Evolutionary conservation across 2,797 vertebrate species (phyloP), one percentile per base, ranked within the genome.

Genomic region (Sciaenops ocellatus): DNA sequence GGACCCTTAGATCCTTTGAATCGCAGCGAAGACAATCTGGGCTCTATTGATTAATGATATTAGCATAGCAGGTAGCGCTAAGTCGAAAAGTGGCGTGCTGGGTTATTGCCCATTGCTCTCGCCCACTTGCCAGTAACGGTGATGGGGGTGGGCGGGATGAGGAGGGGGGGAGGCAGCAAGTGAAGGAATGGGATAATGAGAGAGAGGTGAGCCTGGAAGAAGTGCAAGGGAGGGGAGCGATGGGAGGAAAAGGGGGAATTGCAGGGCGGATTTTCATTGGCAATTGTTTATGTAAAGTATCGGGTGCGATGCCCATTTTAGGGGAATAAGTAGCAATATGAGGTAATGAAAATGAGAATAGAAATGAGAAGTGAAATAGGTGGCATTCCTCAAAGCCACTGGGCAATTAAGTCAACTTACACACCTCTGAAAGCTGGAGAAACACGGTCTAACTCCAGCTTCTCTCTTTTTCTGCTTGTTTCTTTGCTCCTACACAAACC

Each of bases 1-100:
- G 97, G 97, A 97, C 97, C 95, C 96, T 97, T 96, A 96, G 97
- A 97, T 97, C 87, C 91, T 91, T 82, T 62, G 95, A 96, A 96
- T 96, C 91, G 94, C 95, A 73, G 91, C 87, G 61, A 93, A 93
- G 95, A 96, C 96, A 98, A 97, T 98, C 97, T 97, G 95, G 96
- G 96, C 97, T 94, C 95, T 96, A 98, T 98, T 99, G 98, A 99
- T 99, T 98, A 98, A 98, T 98, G 97, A 98, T 98, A 98, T 98
- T 97, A 97, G 97, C 98, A 97, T 98, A 96, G 97, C 96, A 96
- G 96, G 97, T 97, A 97, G 95, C 93, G 87, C 92, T 93, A 93
- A 94, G 94, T 95, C 87, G 90, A 93, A 91, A 95, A 95, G 92
- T 77, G 82, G 90, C 94, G 10, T 93, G 95, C 95, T 95, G 95